These are phyloP conservation scores for Harpagifer antarcticus DNA, from an alignment of 2,797 vertebrate species.

Conservation along the genomic window DNA sequence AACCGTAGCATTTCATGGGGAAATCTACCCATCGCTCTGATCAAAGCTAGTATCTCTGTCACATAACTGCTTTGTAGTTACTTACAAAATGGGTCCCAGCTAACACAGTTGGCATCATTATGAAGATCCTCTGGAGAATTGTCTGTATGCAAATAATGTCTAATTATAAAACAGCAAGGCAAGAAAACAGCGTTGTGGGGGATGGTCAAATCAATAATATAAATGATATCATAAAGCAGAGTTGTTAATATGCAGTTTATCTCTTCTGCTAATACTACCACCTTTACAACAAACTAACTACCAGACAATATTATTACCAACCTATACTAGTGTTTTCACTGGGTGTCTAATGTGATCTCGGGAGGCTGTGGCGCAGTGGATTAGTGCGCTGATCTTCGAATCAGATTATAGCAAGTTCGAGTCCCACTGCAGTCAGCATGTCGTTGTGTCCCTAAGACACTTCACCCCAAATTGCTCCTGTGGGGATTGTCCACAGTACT, in stretches of 20 bases:
- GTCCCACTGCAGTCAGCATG: no score
- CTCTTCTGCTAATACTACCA: neutral
- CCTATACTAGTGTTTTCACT: no score
- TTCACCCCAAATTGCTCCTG: no score
- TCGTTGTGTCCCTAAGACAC: no score
- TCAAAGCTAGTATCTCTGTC: slow-evolving; percentile 11
- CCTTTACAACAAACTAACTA: neutral
- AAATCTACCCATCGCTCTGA: neutral
- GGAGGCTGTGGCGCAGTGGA: no score
- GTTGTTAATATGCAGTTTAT: neutral
- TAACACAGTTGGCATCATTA: slow-evolving; percentile 2
- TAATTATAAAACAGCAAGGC: slow-evolving; percentile 1
- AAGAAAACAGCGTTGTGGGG: neutral
- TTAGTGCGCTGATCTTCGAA: no score
- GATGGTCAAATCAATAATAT: slow-evolving; percentile 13
- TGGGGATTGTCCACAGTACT: no score
- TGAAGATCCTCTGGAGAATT: neutral
- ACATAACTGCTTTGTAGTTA: slow-evolving; percentile 1
- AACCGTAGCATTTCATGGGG: neutral
- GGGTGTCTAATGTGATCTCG: neutral
- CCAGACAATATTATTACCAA: no score
- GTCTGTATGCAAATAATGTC: slow-evolving; percentile 6
- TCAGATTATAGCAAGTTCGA: no score
- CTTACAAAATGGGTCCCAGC: neutral
- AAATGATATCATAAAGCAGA: neutral